A percentile compares a stretch with the other conserved stretches of the same genome.
Evolutionary conservation across 1,140 invertebrate genomes (phyloP).

Genomic region (Aphelenchoides avenae): DNA sequence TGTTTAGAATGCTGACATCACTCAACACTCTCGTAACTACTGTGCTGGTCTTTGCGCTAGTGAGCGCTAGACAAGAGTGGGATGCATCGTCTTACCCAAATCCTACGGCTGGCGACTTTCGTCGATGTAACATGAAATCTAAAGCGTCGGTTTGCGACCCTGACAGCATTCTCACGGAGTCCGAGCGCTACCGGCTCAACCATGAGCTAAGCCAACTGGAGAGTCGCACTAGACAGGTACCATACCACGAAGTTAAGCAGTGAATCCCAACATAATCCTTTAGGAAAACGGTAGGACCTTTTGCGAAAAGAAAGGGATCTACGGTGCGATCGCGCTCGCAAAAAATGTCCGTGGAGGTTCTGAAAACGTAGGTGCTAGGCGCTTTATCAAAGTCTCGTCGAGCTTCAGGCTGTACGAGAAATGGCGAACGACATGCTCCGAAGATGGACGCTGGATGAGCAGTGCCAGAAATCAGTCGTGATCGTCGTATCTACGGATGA

Average conservation of each 20-base stretch:
- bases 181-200: conserved; percentile 51
- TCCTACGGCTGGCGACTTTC: conserved; percentile 32
- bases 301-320: conserved; percentile 55
- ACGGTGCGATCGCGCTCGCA: conserved; percentile 50
- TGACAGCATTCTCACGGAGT: conserved; percentile 46
- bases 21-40: no score
- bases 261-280: no score
- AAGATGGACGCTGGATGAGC: conserved; percentile 49
- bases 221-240: conserved; percentile 41
- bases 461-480: conserved; percentile 50
- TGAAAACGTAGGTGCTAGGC: conserved; percentile 31
- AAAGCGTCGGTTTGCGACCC: conserved; percentile 51
- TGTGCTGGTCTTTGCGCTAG: no score
- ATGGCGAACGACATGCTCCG: conserved; percentile 55
- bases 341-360: conserved; percentile 48
- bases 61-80: conserved; percentile 44
- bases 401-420: conserved; percentile 39
- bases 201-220: conserved; percentile 54
- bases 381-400: not conserved
- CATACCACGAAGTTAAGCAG: conserved; percentile 5
- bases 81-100: conserved; percentile 52
- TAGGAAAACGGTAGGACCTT: conserved; percentile 46
- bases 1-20: no score
- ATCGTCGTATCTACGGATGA: conserved; percentile 52
- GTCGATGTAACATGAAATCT: conserved; percentile 51